Evolutionary conservation across 2,797 vertebrate genomes (phyloP).

Genomic region (Gadopsis bispinosus): DNA sequence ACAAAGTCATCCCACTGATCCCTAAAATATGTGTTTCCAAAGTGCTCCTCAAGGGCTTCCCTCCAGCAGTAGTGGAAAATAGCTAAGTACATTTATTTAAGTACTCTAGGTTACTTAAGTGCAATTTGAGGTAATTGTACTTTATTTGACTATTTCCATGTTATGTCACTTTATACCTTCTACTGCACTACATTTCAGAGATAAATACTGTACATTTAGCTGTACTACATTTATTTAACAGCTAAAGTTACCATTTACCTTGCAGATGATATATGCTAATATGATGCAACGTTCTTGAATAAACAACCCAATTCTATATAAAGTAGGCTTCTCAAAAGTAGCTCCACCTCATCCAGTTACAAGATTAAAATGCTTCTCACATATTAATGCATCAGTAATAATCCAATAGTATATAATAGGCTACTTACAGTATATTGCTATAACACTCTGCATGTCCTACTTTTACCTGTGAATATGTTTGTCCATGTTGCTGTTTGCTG

Average conservation of each 20-base stretch:
- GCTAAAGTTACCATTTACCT: background rate
- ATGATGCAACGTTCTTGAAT: background rate
- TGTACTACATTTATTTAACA: background rate
- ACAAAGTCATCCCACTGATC: background rate
- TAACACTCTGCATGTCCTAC: too few relatives aligned
- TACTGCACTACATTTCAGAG: background rate
- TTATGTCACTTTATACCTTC: background rate
- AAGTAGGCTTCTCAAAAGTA: background rate
- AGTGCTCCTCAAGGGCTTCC: too few relatives aligned
- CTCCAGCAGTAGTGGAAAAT: background rate
- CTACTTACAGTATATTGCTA: too few relatives aligned
- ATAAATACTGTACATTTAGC: too few relatives aligned
- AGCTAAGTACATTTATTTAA: background rate
- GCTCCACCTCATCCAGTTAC: background rate
- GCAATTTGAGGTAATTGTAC: background rate
- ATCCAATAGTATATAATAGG: too few relatives aligned
- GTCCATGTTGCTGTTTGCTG: background rate
- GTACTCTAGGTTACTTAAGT: too few relatives aligned
- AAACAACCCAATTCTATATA: background rate
- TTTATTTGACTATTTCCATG: background rate
- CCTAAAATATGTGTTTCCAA: background rate
- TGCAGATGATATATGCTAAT: background rate
- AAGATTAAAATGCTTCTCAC: background rate
- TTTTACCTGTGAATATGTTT: too few relatives aligned
- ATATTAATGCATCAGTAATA: background rate